Base-by-base conservation (phyloP, 2,888 invertebrate species). In the Dexiosoma caninum region DNA sequence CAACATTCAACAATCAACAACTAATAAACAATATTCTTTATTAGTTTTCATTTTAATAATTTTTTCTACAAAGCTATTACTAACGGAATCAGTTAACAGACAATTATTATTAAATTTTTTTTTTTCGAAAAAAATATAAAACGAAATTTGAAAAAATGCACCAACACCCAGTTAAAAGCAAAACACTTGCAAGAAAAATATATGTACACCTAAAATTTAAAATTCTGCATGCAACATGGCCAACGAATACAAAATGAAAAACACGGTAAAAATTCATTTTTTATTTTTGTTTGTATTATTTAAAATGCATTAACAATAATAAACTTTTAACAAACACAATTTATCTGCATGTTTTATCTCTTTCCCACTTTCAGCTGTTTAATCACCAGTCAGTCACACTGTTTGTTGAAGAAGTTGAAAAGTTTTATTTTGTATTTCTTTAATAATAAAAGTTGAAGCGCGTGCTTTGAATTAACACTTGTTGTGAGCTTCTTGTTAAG, bases 391-490 rank as follows among this genome's bases (percentile, higher is more conserved):
- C 21, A n/a, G 30, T 21, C 9, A 14, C 10, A 44, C 23, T 46
- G 30, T 59, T 1, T 14, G 23, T 21, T 60, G 4, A 60, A 51
- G 60, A 60, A 51, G 16, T 60, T 60, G 30, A 40, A 60, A 40
- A 60, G 21, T 30, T 60, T 51, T 60, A 16, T 19, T 2, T 40
- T 32, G n/a, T 35, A 9, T 0, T 23, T 46, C 27, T 74, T 37
- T 37, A 75, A 51, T 16, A 55, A n/a, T n/a, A n/a, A n/a, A 70
- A 77, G 14, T 55, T 46, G 5, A 64, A 59, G 70, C 77, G 77
- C 77, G 77, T 77, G 77, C 70, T 77, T 77, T 16, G 70, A 77
- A 77, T 77, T 70, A 69, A 70, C 76, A 69, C 67, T 62, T 72
- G 59, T 49, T 49, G 62, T n/a, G 37, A 21, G n/a, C 14, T 27